These are phyloP conservation scores for Orcinus orca DNA, from an alignment of 2,113 vertebrate species.

Conservation along the genomic window DNA sequence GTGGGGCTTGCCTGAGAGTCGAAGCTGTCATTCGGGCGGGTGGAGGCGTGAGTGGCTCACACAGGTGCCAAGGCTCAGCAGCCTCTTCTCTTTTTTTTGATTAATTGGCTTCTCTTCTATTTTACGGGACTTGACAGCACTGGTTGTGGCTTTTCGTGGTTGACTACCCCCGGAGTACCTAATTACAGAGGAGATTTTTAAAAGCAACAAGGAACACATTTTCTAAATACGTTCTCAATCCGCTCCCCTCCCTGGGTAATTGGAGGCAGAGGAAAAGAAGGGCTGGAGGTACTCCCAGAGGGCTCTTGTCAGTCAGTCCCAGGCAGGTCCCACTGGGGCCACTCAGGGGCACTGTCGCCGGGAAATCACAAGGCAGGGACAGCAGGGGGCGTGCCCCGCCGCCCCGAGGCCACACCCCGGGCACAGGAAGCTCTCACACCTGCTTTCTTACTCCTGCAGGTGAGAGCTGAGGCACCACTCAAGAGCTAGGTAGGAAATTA, in stretches of 20 bases:
- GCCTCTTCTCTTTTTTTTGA: slow-evolving; percentile 49
- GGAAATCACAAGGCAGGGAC: not conserved
- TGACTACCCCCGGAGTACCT: slow-evolving; percentile 65
- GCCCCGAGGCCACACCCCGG: not conserved
- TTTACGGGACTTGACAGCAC: slow-evolving; percentile 68
- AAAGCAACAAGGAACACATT: slow-evolving; percentile 70
- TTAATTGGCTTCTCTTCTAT: slow-evolving; percentile 66
- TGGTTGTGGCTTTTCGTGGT: slow-evolving; percentile 65
- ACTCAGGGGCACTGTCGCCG: not conserved
- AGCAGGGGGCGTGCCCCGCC: accelerated
- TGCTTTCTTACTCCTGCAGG: not conserved
- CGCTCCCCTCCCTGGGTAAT: slow-evolving; percentile 21
- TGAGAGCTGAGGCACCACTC: not conserved
- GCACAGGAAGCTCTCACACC: not conserved
- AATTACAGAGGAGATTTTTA: slow-evolving; percentile 69
- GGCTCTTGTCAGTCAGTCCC: slow-evolving; percentile 25
- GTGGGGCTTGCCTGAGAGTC: not conserved
- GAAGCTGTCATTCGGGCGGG: not conserved
- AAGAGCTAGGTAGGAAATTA: slow-evolving; percentile 38
- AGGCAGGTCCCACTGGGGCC: not conserved
- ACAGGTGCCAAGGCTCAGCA: slow-evolving; percentile 32
- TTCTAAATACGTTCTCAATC: slow-evolving; percentile 67
- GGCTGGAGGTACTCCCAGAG: slow-evolving; percentile 7
- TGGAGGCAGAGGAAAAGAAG: slow-evolving; percentile 3
- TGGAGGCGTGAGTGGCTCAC: not conserved